These are phyloP conservation scores for Trichacis sp. DNA, from an alignment of 2,888 invertebrate species.

Conservation along the genomic window DNA sequence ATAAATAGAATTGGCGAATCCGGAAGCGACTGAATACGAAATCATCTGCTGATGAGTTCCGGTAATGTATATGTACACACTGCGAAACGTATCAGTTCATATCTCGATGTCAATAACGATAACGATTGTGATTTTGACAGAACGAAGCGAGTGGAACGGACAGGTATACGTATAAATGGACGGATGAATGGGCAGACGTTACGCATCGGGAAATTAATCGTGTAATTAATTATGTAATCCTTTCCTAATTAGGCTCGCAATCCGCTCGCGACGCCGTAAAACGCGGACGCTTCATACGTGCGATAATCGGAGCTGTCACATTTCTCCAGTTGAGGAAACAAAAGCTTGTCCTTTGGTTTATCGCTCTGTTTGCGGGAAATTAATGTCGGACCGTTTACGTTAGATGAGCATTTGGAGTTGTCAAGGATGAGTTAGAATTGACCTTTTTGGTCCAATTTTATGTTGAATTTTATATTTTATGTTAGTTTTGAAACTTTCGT, in stretches of 20 bases:
- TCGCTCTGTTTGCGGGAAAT: not conserved
- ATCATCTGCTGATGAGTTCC: conserved; percentile 56
- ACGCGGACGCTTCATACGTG: conserved; percentile 31
- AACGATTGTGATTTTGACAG: conserved; percentile 45
- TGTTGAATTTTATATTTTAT: no score
- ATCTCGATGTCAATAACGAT: conserved; percentile 45
- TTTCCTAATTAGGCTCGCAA: conserved; percentile 64
- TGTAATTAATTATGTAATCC: conserved; percentile 66
- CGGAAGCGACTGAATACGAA: conserved; percentile 52
- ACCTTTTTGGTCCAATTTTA: no score
- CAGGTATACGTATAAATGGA: conserved; percentile 39
- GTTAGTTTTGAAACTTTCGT: no score
- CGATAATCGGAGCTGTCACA: conserved; percentile 42
- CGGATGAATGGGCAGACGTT: conserved; percentile 59
- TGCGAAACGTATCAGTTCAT: conserved; percentile 37
- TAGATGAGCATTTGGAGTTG: no score
- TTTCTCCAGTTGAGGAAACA: conserved; percentile 7
- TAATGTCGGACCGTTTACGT: no score
- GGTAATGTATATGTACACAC: conserved; percentile 38
- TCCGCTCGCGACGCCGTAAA: conserved; percentile 49
- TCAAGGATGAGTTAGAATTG: no score
- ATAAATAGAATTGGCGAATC: conserved; percentile 45
- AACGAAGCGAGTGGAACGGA: conserved; percentile 18
- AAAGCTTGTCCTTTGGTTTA: conserved; percentile 39
- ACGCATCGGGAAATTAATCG: conserved; percentile 64